Conservation (phyloP, 1,140 invertebrate species). For the Cydia splendana region DNA sequence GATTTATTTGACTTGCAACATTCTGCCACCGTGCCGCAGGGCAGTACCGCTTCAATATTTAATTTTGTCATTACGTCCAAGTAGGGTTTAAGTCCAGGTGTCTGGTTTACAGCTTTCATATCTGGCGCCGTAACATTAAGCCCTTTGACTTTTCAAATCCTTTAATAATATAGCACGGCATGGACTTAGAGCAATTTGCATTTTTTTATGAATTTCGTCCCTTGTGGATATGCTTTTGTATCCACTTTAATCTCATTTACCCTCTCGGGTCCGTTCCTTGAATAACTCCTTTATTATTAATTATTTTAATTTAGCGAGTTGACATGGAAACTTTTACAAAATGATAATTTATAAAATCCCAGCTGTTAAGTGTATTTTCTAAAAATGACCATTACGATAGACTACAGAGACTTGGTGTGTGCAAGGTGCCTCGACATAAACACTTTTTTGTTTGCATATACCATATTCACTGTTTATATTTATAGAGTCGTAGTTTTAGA, state of each 20-base stretch:
- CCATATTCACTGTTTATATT: too few species aligned
- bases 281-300: background rate
- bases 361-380: too few species aligned
- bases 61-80: slow-evolving; percentile 21
- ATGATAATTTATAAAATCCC: too few species aligned
- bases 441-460: too few species aligned
- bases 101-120: slow-evolving; percentile 5
- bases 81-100: slow-evolving; percentile 13
- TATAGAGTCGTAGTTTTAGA: too few species aligned
- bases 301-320: too few species aligned
- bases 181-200: background rate
- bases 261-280: background rate
- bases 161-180: background rate
- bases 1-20: too few species aligned
- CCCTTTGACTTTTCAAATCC: slow-evolving; percentile 9
- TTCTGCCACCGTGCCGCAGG: background rate
- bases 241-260: slow-evolving; percentile 1
- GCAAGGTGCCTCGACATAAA: too few species aligned
- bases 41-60: slow-evolving; percentile 13
- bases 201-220: slow-evolving; percentile 1
- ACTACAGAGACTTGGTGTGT: too few species aligned
- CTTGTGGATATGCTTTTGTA: background rate
- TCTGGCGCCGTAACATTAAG: background rate
- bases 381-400: too few species aligned
- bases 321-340: too few species aligned